A percentile compares a stretch with the other conserved stretches of the same genome.
phyloP scores from a whole-genome alignment of 2,888 invertebrate species.

The Notodonta ziczac region DNA sequence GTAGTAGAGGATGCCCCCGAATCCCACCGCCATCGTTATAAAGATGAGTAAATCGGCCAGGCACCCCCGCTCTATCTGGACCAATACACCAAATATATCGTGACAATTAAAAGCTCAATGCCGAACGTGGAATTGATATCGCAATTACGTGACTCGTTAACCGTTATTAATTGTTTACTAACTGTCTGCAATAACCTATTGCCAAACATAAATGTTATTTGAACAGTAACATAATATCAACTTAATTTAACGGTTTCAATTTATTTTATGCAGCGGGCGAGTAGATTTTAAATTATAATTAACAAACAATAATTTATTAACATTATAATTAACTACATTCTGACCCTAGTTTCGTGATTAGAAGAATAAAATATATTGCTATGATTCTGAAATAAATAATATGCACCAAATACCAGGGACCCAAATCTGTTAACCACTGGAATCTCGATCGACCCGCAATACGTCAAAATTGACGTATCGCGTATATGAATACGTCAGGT shows the following conservation, averaged over 20 bases:
- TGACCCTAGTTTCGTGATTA: not conserved
- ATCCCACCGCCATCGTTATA: not conserved
- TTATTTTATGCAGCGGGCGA: slow-evolving; percentile 24
- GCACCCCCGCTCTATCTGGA: not conserved
- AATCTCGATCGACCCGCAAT: too few relatives aligned
- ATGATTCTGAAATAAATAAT: too few relatives aligned
- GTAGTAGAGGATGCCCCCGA: not conserved
- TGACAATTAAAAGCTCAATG: slow-evolving; percentile 44
- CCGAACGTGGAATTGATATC: slow-evolving; percentile 30
- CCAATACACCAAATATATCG: slow-evolving; percentile 17
- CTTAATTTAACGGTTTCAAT: slow-evolving; percentile 12
- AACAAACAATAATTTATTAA: too few relatives aligned
- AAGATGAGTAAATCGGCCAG: not conserved
- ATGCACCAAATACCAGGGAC: too few relatives aligned
- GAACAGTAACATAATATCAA: slow-evolving; percentile 21
- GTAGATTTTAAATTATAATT: not conserved
- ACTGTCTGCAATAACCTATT: slow-evolving; percentile 36
- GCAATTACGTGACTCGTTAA: slow-evolving; percentile 43
- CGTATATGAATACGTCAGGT: too few relatives aligned
- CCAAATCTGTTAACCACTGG: too few relatives aligned
- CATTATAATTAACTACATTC: not conserved
- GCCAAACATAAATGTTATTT: slow-evolving; percentile 36
- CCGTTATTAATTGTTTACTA: slow-evolving; percentile 44
- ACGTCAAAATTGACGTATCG: too few relatives aligned
- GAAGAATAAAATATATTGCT: too few relatives aligned